phyloP scores from a whole-genome alignment of 2,113 vertebrate species.

The Oryzias woworae region DNA sequence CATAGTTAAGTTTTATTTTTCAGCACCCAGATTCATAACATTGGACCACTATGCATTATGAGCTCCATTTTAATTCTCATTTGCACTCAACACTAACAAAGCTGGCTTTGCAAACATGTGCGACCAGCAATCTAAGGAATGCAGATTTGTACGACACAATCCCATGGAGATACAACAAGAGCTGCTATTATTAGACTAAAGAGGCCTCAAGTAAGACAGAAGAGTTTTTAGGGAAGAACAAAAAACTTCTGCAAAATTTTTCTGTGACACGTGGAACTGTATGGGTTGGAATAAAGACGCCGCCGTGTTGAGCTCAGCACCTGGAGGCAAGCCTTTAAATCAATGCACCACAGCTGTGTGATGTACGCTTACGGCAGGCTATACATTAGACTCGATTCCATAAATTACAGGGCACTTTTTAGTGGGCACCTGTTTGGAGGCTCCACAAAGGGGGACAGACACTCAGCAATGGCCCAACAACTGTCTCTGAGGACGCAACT shows the following conservation, averaged over 20 bases:
- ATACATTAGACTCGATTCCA: slow-evolving; percentile 21
- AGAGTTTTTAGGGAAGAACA: neutral
- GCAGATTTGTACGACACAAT: slow-evolving; percentile 49
- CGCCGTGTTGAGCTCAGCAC: slow-evolving; percentile 7
- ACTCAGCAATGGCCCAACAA: slow-evolving; percentile 16
- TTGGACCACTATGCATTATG: neutral
- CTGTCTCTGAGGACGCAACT: slow-evolving; percentile 1
- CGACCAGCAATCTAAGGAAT: slow-evolving; percentile 41
- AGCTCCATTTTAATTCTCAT: slow-evolving; percentile 20
- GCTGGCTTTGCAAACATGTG: slow-evolving; percentile 16
- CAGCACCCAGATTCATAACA: no score
- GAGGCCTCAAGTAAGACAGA: neutral
- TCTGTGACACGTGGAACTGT: slow-evolving; percentile 8
- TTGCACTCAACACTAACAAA: slow-evolving; percentile 18
- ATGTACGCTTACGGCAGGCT: slow-evolving; percentile 12
- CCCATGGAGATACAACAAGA: slow-evolving; percentile 41
- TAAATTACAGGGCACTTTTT: slow-evolving; percentile 56
- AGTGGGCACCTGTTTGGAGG: slow-evolving; percentile 43
- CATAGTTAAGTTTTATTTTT: no score
- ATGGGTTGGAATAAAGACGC: neutral
- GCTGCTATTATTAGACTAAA: slow-evolving; percentile 60
- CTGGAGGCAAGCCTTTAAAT: slow-evolving; percentile 51
- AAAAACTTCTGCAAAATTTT: slow-evolving; percentile 8
- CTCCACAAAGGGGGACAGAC: slow-evolving; percentile 25
- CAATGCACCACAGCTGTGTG: slow-evolving; percentile 51